These are phyloP conservation scores for Troilus luridus DNA, from an alignment of 2,888 invertebrate genomes.

Conservation along the genomic window DNA sequence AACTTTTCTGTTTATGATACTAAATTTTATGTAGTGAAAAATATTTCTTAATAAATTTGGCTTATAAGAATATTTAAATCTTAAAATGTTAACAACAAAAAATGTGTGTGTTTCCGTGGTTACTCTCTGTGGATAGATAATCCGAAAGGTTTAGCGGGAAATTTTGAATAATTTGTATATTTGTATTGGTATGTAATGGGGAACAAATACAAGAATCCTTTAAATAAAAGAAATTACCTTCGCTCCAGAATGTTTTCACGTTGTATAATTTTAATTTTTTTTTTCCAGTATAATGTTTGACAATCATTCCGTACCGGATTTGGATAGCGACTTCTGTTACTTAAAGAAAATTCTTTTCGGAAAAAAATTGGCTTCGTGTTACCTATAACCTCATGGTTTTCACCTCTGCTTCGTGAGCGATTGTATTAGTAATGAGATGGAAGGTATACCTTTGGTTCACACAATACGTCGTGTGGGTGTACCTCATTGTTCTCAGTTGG, in stretches of 20 bases:
- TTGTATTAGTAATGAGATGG: not conserved
- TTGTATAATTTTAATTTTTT: not conserved
- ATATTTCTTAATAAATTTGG: too few species aligned
- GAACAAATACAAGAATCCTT: not conserved
- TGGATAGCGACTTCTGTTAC: not conserved
- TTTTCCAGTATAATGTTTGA: not conserved
- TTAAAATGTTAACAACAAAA: too few species aligned
- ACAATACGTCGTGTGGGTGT: constrained; percentile 20
- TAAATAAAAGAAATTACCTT: not conserved
- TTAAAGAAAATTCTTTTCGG: not conserved
- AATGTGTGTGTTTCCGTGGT: too few species aligned
- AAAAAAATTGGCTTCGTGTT: not conserved
- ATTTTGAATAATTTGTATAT: not conserved
- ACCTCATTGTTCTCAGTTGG: not conserved
- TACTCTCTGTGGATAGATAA: too few species aligned
- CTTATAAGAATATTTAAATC: too few species aligned
- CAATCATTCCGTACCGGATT: not conserved
- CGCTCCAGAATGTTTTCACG: not conserved
- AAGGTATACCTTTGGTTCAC: not conserved
- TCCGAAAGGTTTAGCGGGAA: not conserved
- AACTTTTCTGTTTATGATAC: too few species aligned
- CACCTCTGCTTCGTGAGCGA: not conserved
- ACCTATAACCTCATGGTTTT: not conserved
- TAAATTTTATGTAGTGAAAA: too few species aligned
- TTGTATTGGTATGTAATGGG: too few species aligned